Base-by-base conservation (phyloP, 1,140 invertebrate genomes). In the Thrips palmi region DNA sequence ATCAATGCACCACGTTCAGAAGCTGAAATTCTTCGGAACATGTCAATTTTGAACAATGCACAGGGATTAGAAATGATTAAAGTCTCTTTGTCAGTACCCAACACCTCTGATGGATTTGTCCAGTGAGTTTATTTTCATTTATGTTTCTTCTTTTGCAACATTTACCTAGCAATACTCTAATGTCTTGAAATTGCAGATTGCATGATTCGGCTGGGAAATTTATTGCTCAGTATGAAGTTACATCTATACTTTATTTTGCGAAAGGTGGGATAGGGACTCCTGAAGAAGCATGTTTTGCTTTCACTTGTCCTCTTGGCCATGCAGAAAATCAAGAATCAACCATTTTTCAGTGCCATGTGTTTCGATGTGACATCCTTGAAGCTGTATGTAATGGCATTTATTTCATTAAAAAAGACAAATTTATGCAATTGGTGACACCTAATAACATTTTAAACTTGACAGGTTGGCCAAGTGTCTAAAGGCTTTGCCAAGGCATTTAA, bases 311-410 rank as follows among this genome's bases (percentile, higher is more conserved):
- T 20, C 89, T 96, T 52, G 78, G 79, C n/a, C 3, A 27, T 27
- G 68, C 69, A 14, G 81, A 91, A 49, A 82, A 77, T 12, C 69
- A 76, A 47, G 85, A 91, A 54, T 77, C 77, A 6, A 75, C 82
- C 24, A 79, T 96, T 32, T 93, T 93, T 60, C 85, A 94, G 57
- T 97, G 92, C 62, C 88, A 94, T 64, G 84, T 94, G 19, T 98
- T 97, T 61, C 70, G 88, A 42, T 97, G 92, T 63, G 82, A 92
- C 55, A 82, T 91, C 52, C 76, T 82, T n/a, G 91, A 97, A 64
- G 88, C 88, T n/a, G 91, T 97, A 74, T 68, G 82, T 79, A 44
- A 69, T 49, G 18, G 14, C 22, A 31, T 23, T 23, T 36, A 14
- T 25, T 12, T 21, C 24, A 19, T 20, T 35, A 20, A 19, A 23